These are phyloP conservation scores for Leucoraja ocellata DNA, from an alignment of 2,797 vertebrate species.

Conservation along the genomic window DNA sequence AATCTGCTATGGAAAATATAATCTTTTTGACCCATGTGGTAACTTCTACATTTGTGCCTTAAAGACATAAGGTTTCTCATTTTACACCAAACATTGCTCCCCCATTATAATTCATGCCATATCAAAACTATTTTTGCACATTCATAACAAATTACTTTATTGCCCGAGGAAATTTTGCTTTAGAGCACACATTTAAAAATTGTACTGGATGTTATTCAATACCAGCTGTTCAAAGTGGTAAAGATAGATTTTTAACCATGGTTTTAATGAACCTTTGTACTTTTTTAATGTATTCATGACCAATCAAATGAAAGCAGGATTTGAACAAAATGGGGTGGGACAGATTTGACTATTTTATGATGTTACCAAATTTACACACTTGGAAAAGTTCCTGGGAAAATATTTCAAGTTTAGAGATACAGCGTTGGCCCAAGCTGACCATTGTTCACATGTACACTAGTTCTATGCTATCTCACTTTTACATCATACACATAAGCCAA, in stretches of 20 bases:
- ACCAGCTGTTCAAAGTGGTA: constrained; percentile 8
- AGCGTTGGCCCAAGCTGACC: too few relatives aligned
- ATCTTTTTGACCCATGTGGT: not conserved
- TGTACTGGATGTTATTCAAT: not conserved
- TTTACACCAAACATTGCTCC: not conserved
- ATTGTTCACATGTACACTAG: too few relatives aligned
- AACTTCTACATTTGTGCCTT: not conserved
- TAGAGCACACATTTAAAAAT: not conserved
- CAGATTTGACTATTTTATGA: not conserved
- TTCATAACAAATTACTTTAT: constrained; percentile 4
- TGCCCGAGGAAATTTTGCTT: not conserved
- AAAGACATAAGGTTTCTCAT: not conserved
- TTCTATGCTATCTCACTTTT: too few relatives aligned
- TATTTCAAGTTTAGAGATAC: too few relatives aligned
- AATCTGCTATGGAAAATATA: not conserved
- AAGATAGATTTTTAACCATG: not conserved
- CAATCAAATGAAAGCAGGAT: not conserved
- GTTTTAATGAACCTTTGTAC: not conserved
- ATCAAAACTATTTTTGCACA: not conserved
- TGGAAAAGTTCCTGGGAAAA: too few relatives aligned
- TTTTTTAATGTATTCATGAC: not conserved
- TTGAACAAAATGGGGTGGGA: not conserved
- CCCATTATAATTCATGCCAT: not conserved
- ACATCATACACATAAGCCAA: too few relatives aligned
- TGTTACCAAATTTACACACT: not conserved